A percentile compares a stretch with the other conserved stretches of the same genome.
Conservation (phyloP, 1,140 invertebrate species). For the Eufriesea mexicana region DNA sequence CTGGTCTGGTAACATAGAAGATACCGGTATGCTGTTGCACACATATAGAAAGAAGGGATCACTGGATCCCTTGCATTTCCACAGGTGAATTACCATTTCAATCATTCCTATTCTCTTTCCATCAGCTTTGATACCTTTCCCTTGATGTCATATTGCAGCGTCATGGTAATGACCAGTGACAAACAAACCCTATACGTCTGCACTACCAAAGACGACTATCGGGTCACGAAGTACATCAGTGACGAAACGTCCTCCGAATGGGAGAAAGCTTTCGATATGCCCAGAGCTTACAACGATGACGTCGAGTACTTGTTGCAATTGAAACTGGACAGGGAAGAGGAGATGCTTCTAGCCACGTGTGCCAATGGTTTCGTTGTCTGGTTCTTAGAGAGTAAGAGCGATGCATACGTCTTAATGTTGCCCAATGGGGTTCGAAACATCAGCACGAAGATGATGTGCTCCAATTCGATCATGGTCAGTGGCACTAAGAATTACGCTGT, state of each 20-base stretch:
- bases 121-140: background rate
- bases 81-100: conserved; percentile 83
- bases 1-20: conserved; percentile 91
- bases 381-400: conserved; percentile 84
- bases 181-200: conserved; percentile 85
- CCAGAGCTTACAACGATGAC: conserved; percentile 86
- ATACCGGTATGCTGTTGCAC: conserved; percentile 87
- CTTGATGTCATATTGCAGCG: conserved; percentile 79
- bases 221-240: conserved; percentile 83
- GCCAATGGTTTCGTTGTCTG: conserved; percentile 92
- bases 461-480: conserved; percentile 95
- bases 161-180: conserved; percentile 85
- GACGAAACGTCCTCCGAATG: conserved; percentile 84
- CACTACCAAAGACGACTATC: conserved; percentile 83
- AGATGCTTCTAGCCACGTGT: conserved; percentile 91
- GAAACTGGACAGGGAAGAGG: conserved; percentile 91
- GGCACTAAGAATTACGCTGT: conserved; percentile 95
- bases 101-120: background rate
- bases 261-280: conserved; percentile 84
- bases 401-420: conserved; percentile 88
- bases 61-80: conserved; percentile 88
- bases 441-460: conserved; percentile 92
- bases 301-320: conserved; percentile 91
- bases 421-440: conserved; percentile 97
- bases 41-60: conserved; percentile 83